Base-by-base conservation (phyloP, 2,888 invertebrate genomes). In the Caenorhabditis doughertyi region DNA sequence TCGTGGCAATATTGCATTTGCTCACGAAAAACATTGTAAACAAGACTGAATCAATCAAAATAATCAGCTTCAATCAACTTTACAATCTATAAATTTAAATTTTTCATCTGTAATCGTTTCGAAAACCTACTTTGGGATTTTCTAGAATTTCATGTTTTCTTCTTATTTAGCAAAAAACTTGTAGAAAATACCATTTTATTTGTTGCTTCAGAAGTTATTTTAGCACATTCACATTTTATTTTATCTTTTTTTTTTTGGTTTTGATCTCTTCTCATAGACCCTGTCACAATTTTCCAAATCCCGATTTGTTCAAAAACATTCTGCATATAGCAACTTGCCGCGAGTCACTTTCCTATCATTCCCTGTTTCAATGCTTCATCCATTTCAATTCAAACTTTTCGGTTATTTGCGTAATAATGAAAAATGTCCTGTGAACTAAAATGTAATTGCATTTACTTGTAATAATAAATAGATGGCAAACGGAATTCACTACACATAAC, bases 401-500 rank as follows among this genome's bases (percentile, higher is more conserved):
- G 44, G 44, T 47, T 18, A 8, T 47, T 4, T 18, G 2, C 18
- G 2, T 47, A 3, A 5, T 18, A n/a, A 18, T 47, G 5, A 56
- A n/a, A 9, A 58, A 58, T 39, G 5, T 21, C 9, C 32, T 55
- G 56, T 60, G 60, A 35, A 62, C 16, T 18, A 49, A 47, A 58
- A 44, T 13, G 21, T n/a, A 29, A 44, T 55, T 16, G 27, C 7
- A 16, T 62, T 49, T 35, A 23, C 3, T 29, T 35, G 35, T 13
- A 13, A 47, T 18, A 79, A 79, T 79, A 79, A 62, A 71, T 62
- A 70, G 16, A 35, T 73, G 49, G 39, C 42, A 51, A 42, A 23
- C 18, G 25, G 27, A 42, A 53, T 32, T 44, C 13, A 42, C 62
- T 64, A 62, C 62, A 64, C 53, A 64, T 51, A 70, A 42, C 32